Evolutionary conservation across 2,797 vertebrate species (phyloP).

Genomic region (Diplodus puntazzo): DNA sequence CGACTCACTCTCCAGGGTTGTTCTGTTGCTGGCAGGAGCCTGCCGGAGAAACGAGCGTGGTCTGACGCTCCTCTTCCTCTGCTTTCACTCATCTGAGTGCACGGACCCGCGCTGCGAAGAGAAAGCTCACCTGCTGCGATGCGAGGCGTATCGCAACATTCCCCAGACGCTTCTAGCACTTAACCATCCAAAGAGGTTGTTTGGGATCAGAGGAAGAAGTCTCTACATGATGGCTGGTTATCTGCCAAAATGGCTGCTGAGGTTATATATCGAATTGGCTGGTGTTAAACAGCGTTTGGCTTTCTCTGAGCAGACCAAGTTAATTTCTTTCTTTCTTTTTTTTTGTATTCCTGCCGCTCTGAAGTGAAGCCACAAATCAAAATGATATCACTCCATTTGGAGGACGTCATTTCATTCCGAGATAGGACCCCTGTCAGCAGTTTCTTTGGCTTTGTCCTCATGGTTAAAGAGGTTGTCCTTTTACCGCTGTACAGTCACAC

Average conservation of each 20-base stretch:
- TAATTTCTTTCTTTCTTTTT: constrained; percentile 25
- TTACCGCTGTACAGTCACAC: constrained; percentile 29
- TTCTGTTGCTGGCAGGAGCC: constrained; percentile 37
- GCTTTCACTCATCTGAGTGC: constrained; percentile 56
- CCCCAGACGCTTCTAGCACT: constrained; percentile 35
- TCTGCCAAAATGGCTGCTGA: constrained; percentile 41
- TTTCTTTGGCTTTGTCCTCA: constrained; percentile 10
- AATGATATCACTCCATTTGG: constrained; percentile 27
- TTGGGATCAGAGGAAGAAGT: constrained; percentile 32
- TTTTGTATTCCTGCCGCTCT: constrained; percentile 24
- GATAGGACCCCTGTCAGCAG: constrained; percentile 15
- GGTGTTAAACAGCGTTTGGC: constrained; percentile 34
- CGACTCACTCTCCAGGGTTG: constrained; percentile 56
- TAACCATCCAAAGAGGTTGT: constrained; percentile 35
- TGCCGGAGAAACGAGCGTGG: constrained; percentile 45
- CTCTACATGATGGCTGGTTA: constrained; percentile 33
- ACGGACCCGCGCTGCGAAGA: constrained; percentile 33
- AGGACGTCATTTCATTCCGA: constrained; percentile 30
- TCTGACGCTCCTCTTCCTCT: constrained; percentile 47
- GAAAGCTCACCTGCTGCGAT: constrained; percentile 47
- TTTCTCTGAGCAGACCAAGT: constrained; percentile 14
- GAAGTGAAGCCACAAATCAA: constrained; percentile 36
- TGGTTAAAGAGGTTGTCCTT: constrained; percentile 27
- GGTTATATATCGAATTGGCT: constrained; percentile 37
- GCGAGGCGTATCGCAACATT: constrained; percentile 24